Conservation (phyloP, 2,888 invertebrate genomes). For the Brassicogethes aeneus region DNA sequence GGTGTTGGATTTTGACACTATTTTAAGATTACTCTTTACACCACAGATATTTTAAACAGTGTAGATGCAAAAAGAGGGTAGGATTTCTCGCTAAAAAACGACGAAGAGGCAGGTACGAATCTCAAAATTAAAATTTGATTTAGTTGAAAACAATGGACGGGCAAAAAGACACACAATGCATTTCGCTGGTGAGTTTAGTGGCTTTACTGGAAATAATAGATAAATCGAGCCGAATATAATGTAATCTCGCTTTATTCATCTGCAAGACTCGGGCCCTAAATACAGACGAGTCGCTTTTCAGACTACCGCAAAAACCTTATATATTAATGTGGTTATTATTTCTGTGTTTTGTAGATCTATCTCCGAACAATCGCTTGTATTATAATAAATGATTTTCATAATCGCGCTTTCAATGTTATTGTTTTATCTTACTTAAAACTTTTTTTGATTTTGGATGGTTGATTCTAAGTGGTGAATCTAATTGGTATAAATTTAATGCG, state of each 20-base stretch:
- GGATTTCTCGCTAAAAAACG: slow-evolving; percentile 3
- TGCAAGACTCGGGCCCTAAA: slow-evolving; percentile 27
- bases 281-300: slow-evolving; percentile 22
- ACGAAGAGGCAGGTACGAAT: slow-evolving; percentile 21
- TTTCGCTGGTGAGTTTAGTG: slow-evolving; percentile 29
- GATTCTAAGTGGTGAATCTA: too few species aligned
- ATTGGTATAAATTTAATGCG: too few species aligned
- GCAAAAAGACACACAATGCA: slow-evolving; percentile 34
- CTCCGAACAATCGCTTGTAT: slow-evolving; percentile 13
- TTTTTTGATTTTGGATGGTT: too few species aligned
- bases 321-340: slow-evolving; percentile 1
- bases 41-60: too few species aligned
- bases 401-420: too few species aligned
- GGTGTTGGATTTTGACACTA: too few species aligned
- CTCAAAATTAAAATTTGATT: slow-evolving; percentile 34
- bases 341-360: slow-evolving; percentile 20
- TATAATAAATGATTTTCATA: slow-evolving; percentile 6
- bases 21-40: too few species aligned
- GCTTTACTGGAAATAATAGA: slow-evolving; percentile 28
- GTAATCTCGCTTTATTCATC: slow-evolving; percentile 33
- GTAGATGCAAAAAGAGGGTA: too few species aligned
- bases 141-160: slow-evolving; percentile 32
- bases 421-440: too few species aligned
- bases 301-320: slow-evolving; percentile 29
- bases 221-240: slow-evolving; percentile 32